A percentile compares a stretch with the other conserved stretches of the same genome.
phyloP scores from a whole-genome alignment of 1,140 invertebrate genomes.

The Brachionus rubens region DNA sequence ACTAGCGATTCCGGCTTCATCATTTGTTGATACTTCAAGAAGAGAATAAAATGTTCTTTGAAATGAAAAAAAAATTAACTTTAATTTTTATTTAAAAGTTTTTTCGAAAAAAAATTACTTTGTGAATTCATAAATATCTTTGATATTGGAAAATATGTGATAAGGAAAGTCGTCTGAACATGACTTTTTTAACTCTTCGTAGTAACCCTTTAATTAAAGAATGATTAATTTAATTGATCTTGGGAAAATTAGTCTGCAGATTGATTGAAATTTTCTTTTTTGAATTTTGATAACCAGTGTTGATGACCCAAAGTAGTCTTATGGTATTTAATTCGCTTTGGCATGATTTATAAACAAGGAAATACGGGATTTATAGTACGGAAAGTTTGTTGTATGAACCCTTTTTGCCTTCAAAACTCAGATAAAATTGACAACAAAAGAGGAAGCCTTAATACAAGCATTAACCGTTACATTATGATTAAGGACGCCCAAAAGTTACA shows the following conservation, averaged over 20 bases:
- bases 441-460: no score
- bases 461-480: no score
- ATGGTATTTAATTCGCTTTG: no score
- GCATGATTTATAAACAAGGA: no score
- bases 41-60: conserved; percentile 29
- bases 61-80: not conserved
- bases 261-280: not conserved
- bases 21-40: conserved; percentile 15
- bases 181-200: not conserved
- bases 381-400: no score
- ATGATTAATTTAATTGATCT: not conserved
- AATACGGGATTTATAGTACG: no score
- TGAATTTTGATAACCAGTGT: no score
- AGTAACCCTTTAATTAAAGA: conserved; percentile 21
- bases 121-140: conserved; percentile 41
- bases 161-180: not conserved
- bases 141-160: conserved; percentile 41
- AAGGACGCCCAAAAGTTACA: no score
- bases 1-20: conserved; percentile 28
- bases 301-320: no score
- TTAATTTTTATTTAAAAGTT: not conserved
- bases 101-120: conserved; percentile 3
- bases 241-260: not conserved
- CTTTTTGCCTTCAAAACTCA: no score
- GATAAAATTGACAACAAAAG: no score